Conservation (phyloP, 1,140 invertebrate genomes). For the Mya arenaria region DNA sequence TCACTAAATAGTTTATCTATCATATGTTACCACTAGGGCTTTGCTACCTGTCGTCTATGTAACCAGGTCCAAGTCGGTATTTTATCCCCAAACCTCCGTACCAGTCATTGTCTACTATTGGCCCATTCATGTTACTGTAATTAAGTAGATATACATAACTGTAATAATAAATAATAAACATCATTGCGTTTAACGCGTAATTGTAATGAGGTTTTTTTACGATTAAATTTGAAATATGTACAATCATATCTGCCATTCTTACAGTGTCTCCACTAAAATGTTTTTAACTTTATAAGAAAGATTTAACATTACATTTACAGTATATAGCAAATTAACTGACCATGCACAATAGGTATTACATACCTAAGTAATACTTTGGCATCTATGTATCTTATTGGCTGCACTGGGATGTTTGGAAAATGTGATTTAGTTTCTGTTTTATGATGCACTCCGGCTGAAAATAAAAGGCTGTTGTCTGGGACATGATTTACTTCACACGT, state of each 20-base stretch:
- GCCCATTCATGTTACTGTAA: constrained; percentile 71
- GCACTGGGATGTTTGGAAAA: constrained; percentile 79
- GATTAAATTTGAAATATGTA: too few relatives aligned
- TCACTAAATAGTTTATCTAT: too few relatives aligned
- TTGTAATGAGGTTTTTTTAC: too few relatives aligned
- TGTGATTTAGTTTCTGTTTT: constrained; percentile 43
- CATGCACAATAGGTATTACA: neutral
- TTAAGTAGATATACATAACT: too few relatives aligned
- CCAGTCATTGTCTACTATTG: constrained; percentile 80
- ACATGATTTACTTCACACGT: too few relatives aligned
- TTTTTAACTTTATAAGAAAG: too few relatives aligned
- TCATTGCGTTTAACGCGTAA: too few relatives aligned
- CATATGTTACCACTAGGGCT: neutral
- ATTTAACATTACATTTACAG: too few relatives aligned
- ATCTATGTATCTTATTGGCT: constrained; percentile 81
- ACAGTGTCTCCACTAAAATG: too few relatives aligned
- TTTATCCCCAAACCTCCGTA: constrained; percentile 81
- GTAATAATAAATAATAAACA: too few relatives aligned
- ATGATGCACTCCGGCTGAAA: constrained; percentile 62
- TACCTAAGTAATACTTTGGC: constrained; percentile 75
- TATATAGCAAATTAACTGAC: too few relatives aligned
- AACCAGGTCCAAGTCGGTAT: constrained; percentile 82
- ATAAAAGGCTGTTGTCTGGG: neutral
- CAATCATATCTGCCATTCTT: too few relatives aligned
- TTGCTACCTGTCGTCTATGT: constrained; percentile 67